Conservation (phyloP, 2,888 invertebrate species). For the Mesorhabditis spiculigera region DNA sequence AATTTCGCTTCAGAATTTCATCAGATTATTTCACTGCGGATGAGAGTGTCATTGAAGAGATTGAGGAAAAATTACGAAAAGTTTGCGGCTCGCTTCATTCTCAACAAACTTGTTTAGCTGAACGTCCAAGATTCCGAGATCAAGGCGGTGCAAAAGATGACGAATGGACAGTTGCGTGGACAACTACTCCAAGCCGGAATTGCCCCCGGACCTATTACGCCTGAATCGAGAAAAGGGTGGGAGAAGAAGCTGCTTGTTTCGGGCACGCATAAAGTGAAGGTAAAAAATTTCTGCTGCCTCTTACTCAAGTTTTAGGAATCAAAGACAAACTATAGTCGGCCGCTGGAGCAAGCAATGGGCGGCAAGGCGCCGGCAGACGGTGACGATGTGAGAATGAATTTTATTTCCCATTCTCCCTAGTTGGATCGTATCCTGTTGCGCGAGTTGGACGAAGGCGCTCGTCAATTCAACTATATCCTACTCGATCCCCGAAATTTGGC, state of each 20-base stretch:
- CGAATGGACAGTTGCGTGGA: neutral
- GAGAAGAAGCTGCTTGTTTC: neutral
- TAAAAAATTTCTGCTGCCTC: neutral
- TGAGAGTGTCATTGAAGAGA: neutral
- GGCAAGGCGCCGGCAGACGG: neutral
- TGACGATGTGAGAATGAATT: neutral
- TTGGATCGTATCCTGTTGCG: conserved; percentile 3
- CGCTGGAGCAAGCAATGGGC: neutral
- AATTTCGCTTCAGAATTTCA: neutral
- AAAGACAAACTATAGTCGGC: neutral
- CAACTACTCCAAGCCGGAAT: neutral
- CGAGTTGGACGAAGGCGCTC: conserved; percentile 1
- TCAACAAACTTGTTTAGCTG: neutral
- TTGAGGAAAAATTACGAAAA: neutral
- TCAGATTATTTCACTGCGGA: neutral
- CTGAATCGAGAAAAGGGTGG: neutral
- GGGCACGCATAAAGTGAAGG: neutral
- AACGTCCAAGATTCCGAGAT: neutral
- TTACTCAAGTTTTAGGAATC: neutral
- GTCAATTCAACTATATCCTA: conserved; percentile 45
- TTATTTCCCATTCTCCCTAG: neutral
- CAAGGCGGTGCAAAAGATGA: neutral
- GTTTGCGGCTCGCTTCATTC: neutral
- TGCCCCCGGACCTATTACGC: neutral
- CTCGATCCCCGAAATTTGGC: conserved; percentile 39